Conservation (phyloP, 2,888 invertebrate species). For the Pherbina coryleti region DNA sequence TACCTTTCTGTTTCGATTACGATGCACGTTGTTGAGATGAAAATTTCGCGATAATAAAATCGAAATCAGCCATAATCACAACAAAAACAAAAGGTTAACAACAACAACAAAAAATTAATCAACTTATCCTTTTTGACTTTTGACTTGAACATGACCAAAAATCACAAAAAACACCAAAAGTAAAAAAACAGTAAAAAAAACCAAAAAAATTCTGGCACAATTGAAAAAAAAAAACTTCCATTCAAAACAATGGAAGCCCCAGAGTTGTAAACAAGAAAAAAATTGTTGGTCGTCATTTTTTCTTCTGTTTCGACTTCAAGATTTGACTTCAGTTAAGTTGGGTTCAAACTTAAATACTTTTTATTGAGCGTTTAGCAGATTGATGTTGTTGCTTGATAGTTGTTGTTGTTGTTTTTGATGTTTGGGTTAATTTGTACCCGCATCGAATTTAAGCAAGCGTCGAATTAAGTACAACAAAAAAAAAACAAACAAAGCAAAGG, state of each 20-base stretch:
- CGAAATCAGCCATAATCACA: conserved; percentile 41
- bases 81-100: conserved; percentile 18
- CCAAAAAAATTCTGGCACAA: not conserved
- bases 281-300: not conserved
- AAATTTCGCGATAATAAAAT: conserved; percentile 51
- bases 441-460: not conserved
- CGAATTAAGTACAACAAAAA: not conserved
- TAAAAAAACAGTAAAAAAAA: not conserved
- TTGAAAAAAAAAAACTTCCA: not conserved
- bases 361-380: conserved; percentile 18
- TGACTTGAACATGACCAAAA: conserved; percentile 42
- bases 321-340: conserved; percentile 14
- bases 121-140: conserved; percentile 48
- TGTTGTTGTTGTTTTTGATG: not conserved
- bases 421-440: conserved; percentile 9
- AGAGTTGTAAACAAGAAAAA: too few relatives aligned
- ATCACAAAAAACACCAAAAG: conserved; percentile 3
- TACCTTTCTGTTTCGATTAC: conserved; percentile 44
- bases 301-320: not conserved
- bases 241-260: not conserved
- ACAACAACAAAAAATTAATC: conserved; percentile 40
- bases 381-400: conserved; percentile 1
- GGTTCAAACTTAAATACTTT: conserved; percentile 9
- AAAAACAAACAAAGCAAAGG: not conserved
- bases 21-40: conserved; percentile 40